Conservation (phyloP, 2,113 vertebrate species). For the Limanda limanda region DNA sequence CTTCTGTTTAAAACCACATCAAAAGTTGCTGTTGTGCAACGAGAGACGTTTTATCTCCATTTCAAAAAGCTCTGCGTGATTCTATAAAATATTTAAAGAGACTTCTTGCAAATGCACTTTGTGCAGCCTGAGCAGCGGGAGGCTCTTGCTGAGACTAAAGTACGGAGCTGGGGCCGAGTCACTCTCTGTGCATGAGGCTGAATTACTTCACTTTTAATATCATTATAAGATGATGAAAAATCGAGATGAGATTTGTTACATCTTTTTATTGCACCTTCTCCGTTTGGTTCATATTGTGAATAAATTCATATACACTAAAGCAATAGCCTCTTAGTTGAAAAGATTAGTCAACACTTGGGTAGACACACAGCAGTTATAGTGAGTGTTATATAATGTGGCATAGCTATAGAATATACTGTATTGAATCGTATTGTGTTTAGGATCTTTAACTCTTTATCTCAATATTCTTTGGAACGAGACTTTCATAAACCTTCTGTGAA, state of each 20-base stretch:
- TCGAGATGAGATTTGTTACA: not conserved
- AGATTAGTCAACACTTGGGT: too few relatives aligned
- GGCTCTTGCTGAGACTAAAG: conserved; percentile 12
- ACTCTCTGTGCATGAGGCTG: conserved; percentile 16
- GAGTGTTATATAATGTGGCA: too few relatives aligned
- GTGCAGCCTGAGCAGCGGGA: conserved; percentile 26
- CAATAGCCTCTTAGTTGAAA: not conserved
- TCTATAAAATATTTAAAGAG: conserved; percentile 62
- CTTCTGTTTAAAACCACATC: conserved; percentile 31
- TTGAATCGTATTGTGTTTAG: not conserved
- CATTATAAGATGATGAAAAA: not conserved
- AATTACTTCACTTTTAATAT: conserved; percentile 1
- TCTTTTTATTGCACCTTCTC: not conserved
- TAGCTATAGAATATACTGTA: not conserved
- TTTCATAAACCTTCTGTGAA: conserved; percentile 8
- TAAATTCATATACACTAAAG: not conserved
- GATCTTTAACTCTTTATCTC: not conserved
- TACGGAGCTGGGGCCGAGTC: conserved; percentile 2
- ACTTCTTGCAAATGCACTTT: conserved; percentile 32
- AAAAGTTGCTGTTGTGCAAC: conserved; percentile 38
- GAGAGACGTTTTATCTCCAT: conserved; percentile 32
- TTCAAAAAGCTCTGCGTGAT: conserved; percentile 33
- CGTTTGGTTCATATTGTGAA: not conserved
- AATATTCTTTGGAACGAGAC: not conserved
- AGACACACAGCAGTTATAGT: too few relatives aligned